phyloP scores from a whole-genome alignment of 2,113 vertebrate genomes.

The Falcunculus frontatus region DNA sequence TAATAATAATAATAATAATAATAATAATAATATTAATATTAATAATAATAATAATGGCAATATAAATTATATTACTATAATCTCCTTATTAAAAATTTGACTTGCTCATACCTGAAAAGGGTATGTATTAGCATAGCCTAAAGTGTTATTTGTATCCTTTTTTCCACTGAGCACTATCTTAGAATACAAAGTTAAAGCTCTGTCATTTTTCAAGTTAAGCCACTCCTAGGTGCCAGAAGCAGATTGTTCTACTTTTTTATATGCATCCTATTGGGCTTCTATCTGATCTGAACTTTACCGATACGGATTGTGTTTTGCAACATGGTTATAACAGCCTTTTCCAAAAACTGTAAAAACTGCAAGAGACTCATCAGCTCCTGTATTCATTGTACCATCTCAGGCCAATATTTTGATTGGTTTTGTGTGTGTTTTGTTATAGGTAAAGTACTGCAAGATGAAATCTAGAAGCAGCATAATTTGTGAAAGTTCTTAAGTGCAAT shows the following conservation, averaged over 20 bases:
- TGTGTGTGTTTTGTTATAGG: not conserved
- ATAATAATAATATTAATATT: not conserved
- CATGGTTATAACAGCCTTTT: not conserved
- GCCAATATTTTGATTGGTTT: not conserved
- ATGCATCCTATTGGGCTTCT: not conserved
- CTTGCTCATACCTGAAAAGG: not conserved
- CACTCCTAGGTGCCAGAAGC: not conserved
- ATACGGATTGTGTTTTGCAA: not conserved
- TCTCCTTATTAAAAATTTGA: not conserved
- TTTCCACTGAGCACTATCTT: not conserved
- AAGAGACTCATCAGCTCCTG: not conserved
- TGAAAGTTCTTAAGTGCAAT: not conserved
- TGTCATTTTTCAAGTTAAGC: not conserved
- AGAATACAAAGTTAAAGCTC: not conserved
- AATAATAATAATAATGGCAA: slow-evolving; percentile 19
- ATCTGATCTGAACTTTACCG: not conserved
- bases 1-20: too few relatives aligned
- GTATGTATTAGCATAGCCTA: not conserved
- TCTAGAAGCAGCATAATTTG: not conserved
- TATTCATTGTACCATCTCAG: not conserved
- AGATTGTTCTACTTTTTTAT: not conserved
- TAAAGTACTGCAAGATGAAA: not conserved
- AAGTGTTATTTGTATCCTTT: not conserved
- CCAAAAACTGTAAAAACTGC: not conserved
- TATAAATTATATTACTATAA: not conserved